These are phyloP conservation scores for Xestia sexstrigata DNA, from an alignment of 2,888 invertebrate genomes.

Conservation along the genomic window DNA sequence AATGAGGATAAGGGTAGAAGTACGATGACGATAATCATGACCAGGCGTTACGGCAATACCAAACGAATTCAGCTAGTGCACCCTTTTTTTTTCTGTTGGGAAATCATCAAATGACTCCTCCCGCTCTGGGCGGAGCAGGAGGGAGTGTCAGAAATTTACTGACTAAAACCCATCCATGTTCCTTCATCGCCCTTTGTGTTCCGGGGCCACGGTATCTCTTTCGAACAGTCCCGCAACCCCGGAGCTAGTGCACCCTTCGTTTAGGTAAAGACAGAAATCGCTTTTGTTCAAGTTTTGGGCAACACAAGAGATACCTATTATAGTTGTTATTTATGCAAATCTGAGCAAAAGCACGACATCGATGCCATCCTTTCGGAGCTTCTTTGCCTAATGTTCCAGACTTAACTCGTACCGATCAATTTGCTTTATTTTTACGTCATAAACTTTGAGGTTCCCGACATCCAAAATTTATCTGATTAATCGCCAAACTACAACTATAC, in stretches of 20 bases:
- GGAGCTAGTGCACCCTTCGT: background rate
- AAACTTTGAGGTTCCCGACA: constrained; percentile 28
- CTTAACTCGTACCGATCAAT: constrained; percentile 67
- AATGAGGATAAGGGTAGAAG: background rate
- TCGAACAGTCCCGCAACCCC: too few relatives aligned
- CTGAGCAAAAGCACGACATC: constrained; percentile 83
- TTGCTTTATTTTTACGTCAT: constrained; percentile 55
- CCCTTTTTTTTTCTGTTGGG: too few relatives aligned
- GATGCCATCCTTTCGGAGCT: constrained; percentile 62
- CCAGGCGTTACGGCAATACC: background rate
- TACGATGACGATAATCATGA: too few relatives aligned
- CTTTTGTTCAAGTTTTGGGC: constrained; percentile 68
- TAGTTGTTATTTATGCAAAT: constrained; percentile 87
- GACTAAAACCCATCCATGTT: too few relatives aligned
- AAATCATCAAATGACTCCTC: too few relatives aligned
- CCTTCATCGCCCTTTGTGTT: too few relatives aligned
- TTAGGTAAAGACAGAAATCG: constrained; percentile 64
- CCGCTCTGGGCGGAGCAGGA: too few relatives aligned
- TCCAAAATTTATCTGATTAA: constrained; percentile 16
- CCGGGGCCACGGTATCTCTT: too few relatives aligned
- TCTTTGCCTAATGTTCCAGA: constrained; percentile 69
- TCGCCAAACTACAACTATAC: background rate
- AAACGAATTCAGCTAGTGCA: background rate
- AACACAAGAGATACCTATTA: constrained; percentile 75
- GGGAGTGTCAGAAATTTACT: too few relatives aligned